Evolutionary conservation across 2,797 vertebrate genomes (phyloP).

Genomic region (Scleropages formosus): DNA sequence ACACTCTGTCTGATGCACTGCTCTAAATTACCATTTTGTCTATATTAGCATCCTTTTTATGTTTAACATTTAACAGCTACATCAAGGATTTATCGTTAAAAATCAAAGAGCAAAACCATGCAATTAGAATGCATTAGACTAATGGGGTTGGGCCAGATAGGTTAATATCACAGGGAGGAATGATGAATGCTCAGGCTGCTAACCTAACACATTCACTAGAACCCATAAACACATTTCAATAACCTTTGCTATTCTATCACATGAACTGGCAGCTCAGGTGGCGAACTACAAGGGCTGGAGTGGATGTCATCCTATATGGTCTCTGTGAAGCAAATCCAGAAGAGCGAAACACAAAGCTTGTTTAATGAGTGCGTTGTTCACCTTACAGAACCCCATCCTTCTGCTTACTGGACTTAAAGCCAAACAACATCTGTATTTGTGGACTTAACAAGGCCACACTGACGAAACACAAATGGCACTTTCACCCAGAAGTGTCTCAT

Average conservation of each 20-base stretch:
- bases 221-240: not conserved
- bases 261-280: too few species aligned
- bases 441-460: too few species aligned
- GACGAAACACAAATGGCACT: too few species aligned
- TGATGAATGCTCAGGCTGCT: not conserved
- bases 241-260: not conserved
- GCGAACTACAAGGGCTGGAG: too few species aligned
- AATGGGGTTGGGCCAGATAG: not conserved
- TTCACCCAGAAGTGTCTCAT: too few species aligned
- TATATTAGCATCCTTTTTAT: constrained; percentile 22
- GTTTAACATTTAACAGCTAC: not conserved
- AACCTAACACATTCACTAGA: not conserved
- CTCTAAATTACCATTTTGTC: constrained; percentile 21
- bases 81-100: constrained; percentile 3
- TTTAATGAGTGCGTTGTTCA: too few species aligned
- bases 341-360: too few species aligned
- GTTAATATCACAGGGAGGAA: not conserved
- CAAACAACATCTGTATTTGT: too few species aligned
- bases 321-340: too few species aligned
- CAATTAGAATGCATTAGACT: constrained; percentile 19
- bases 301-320: too few species aligned
- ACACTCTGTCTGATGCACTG: not conserved
- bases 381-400: too few species aligned
- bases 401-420: too few species aligned
- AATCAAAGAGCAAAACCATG: constrained; percentile 3